Percentiles rank a stretch among this genome's conserved stretches.
These are phyloP conservation scores for Enteromius treurensis DNA, from an alignment of 2,797 vertebrate species.

Conservation along the genomic window DNA sequence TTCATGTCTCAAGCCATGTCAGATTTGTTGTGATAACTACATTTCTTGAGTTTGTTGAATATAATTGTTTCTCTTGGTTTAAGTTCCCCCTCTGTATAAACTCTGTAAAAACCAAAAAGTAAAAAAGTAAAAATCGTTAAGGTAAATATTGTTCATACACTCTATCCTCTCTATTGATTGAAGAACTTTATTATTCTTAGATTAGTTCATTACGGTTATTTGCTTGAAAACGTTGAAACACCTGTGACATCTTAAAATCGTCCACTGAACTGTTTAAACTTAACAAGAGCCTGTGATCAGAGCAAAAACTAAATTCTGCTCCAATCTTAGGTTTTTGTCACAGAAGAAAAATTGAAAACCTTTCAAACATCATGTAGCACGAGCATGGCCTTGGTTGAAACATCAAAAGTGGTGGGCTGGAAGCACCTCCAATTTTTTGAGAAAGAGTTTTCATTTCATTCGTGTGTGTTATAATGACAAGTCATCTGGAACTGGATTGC, in stretches of 20 bases:
- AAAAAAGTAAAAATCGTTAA: too few species aligned
- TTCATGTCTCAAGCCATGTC: background rate
- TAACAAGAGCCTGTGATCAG: background rate
- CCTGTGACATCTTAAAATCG: background rate
- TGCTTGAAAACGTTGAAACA: background rate
- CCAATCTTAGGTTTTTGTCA: background rate
- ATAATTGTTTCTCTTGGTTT: background rate
- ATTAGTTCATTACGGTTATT: background rate
- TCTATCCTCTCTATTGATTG: background rate
- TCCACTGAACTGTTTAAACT: background rate
- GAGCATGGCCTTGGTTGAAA: background rate
- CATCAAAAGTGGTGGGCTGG: background rate
- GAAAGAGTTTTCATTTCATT: background rate
- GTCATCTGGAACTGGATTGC: background rate
- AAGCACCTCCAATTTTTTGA: background rate
- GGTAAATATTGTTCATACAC: background rate
- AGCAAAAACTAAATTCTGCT: background rate
- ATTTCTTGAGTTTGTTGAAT: background rate
- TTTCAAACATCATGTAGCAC: background rate
- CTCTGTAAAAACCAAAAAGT: background rate
- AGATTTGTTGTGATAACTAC: background rate
- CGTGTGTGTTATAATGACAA: background rate
- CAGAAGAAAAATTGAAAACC: background rate
- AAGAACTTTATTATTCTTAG: too few species aligned
- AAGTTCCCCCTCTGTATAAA: background rate